A percentile compares a stretch with the other conserved stretches of the same genome.
These are phyloP conservation scores for Ricordea florida DNA, from an alignment of 92 coral and sea anemone genomes.

Conservation along the genomic window DNA sequence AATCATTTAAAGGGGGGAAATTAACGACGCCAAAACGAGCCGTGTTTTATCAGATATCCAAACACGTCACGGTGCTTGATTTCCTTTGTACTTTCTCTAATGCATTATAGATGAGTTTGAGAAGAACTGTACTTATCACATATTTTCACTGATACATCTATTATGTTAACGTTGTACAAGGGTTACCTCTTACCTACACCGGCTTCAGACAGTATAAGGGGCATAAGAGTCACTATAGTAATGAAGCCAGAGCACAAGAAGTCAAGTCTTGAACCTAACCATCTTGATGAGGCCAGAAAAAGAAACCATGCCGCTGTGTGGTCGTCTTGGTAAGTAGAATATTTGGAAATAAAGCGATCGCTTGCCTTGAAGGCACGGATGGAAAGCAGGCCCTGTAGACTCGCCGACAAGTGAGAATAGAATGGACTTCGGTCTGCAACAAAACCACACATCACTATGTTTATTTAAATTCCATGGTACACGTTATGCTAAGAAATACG, in stretches of 20 bases:
- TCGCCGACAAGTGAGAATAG: slow-evolving; percentile 92
- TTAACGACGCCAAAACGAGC: too few species aligned
- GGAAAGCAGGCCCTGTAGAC: slow-evolving; percentile 82
- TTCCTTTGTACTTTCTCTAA: too few species aligned
- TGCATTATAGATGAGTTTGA: too few species aligned
- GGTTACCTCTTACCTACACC: slow-evolving; percentile 64
- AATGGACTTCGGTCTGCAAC: slow-evolving; percentile 93
- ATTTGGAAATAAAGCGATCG: slow-evolving; percentile 55
- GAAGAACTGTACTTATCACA: too few species aligned
- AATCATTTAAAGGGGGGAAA: too few species aligned
- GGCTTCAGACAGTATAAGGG: slow-evolving; percentile 62
- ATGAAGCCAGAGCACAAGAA: slow-evolving; percentile 65
- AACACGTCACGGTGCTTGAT: too few species aligned
- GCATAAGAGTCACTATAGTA: slow-evolving; percentile 49
- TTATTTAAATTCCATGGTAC: too few species aligned
- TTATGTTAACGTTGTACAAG: too few species aligned
- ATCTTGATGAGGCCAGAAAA: slow-evolving; percentile 54
- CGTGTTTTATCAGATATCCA: too few species aligned
- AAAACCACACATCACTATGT: too few species aligned
- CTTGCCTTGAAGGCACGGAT: slow-evolving; percentile 81
- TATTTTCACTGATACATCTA: too few species aligned
- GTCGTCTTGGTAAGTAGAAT: slow-evolving; percentile 56
- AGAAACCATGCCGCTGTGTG: slow-evolving; percentile 77
- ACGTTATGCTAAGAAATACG: too few species aligned
- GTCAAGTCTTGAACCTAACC: slow-evolving; percentile 82